phyloP scores from a whole-genome alignment of 2,113 vertebrate genomes.

The Elachura formosa region DNA sequence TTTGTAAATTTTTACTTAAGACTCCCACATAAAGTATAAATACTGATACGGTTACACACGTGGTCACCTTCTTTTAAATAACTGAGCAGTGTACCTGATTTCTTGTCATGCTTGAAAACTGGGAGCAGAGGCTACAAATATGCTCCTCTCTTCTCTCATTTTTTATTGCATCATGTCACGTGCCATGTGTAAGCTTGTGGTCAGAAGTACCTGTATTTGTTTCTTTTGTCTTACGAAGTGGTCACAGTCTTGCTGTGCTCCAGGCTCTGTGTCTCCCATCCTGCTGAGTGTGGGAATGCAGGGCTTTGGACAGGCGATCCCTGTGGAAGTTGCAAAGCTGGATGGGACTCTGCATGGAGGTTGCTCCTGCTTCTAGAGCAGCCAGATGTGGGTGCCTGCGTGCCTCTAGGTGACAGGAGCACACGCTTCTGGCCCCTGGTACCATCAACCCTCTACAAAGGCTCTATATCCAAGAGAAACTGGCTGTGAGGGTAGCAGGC shows the following conservation, averaged over 20 bases:
- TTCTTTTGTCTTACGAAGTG: neutral
- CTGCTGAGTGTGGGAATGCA: neutral
- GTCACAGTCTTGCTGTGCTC: neutral
- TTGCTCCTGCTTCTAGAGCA: neutral
- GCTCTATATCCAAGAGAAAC: neutral
- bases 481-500: neutral
- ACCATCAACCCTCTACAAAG: neutral
- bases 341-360: rapidly evolving
- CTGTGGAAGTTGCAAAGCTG: neutral
- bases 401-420: neutral
- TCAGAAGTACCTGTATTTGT: neutral
- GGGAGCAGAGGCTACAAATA: neutral
- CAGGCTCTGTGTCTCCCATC: neutral
- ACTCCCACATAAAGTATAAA: neutral
- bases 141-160: rapidly evolving
- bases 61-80: neutral
- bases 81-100: neutral
- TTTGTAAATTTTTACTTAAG: neutral
- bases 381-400: neutral
- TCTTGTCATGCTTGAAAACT: neutral
- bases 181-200: rapidly evolving
- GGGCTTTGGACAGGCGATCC: rapidly evolving
- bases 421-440: neutral
- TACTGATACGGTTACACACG: rapidly evolving
- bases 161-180: rapidly evolving